These are phyloP conservation scores for Callithrix jacchus DNA, from an alignment of 2,113 vertebrate genomes.

Conservation along the genomic window DNA sequence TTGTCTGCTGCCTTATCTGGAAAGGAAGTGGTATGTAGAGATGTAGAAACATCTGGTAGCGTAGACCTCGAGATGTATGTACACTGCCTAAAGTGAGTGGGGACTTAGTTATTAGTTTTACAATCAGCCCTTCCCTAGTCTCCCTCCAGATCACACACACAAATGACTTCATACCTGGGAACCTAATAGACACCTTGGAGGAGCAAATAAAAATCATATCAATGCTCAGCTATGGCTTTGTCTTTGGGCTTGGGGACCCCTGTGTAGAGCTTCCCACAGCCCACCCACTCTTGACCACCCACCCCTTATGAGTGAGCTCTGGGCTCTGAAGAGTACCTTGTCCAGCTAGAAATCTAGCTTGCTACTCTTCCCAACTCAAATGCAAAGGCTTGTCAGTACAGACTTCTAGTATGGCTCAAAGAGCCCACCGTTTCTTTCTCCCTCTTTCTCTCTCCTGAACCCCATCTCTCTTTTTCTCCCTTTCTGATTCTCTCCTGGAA, in stretches of 20 bases:
- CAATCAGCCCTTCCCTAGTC: neutral
- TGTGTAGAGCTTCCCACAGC: neutral
- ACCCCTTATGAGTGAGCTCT: neutral
- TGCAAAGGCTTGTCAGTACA: constrained; percentile 32
- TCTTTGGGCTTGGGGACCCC: neutral
- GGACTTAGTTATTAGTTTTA: constrained; percentile 41
- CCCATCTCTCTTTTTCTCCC: neutral
- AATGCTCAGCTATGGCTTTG: neutral
- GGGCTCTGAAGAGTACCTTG: neutral
- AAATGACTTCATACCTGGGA: constrained; percentile 9
- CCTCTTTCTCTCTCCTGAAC: neutral
- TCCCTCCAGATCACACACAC: neutral
- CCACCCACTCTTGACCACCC: neutral
- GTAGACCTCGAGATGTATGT: neutral
- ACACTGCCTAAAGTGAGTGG: neutral
- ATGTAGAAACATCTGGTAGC: constrained; percentile 5
- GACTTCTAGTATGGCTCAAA: neutral
- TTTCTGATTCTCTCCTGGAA: constrained; percentile 12
- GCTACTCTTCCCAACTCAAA: constrained; percentile 38
- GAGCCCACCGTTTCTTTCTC: constrained; percentile 1
- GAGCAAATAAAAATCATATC: constrained; percentile 38
- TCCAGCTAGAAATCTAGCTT: neutral
- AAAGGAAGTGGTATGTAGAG: constrained; percentile 26
- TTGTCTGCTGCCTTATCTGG: constrained; percentile 1
- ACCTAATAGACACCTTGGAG: neutral